Evolutionary conservation across 2,113 vertebrate genomes (phyloP), one percentile per base, ranked within the genome.

Genomic region (Heterotis niloticus): DNA sequence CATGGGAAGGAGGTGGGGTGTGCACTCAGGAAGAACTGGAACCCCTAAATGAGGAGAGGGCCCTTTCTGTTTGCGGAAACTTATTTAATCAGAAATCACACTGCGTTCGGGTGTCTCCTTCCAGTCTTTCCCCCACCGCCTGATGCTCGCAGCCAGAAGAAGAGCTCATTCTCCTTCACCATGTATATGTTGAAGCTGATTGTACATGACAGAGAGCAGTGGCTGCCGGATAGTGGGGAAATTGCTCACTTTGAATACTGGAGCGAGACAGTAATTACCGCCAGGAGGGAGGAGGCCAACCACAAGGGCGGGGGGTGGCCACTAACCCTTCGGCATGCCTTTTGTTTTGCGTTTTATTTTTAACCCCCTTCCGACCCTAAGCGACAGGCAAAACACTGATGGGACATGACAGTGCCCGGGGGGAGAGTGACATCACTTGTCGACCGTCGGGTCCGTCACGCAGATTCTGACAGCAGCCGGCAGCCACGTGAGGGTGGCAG

Each of bases 181-280:
- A 81, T 64, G 78, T 80, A 83, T 71, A 78, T 84, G 88, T 78
- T 86, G 89, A 89, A 78, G 81, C 80, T 83, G 82, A 89, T 84
- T 82, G 77, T 24, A 83, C 85, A 78, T 87, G 89, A 88, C 86
- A 85, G 84, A 78, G 68, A 89, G 79, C 70, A 83, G 74, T 79
- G 81, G 66, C 80, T 81, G 77, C 81, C 79, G 81, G 80, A 82
- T 78, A 80, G 70, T 26, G 67, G 82, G 85, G 62, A 59, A 77
- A 86, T 70, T 83, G 85, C 87, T 87, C 82, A 85, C 84, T 87
- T 89, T 84, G 81, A 87, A 85, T 81, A 79, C 79, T 81, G 74
- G 72, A 75, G 81, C 64, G 79, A 81, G 83, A 79, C 70, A 68
- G 80, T 70, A 80, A 82, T 85, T 87, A 84, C 77, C 70, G 82